phyloP scores from a whole-genome alignment of 2,888 invertebrate genomes.

The Sarcophaga carnaria region DNA sequence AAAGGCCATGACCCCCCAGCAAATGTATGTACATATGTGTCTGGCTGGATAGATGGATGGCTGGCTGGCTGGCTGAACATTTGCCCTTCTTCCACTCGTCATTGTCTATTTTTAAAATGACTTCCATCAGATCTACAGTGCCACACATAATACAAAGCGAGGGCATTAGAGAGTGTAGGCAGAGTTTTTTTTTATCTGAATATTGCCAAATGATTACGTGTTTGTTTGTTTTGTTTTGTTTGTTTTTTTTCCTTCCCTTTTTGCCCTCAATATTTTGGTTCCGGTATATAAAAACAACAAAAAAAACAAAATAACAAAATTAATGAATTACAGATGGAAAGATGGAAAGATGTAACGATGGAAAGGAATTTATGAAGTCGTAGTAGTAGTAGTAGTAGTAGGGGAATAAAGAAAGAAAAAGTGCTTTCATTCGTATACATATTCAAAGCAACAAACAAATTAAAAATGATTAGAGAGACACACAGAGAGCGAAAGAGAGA shows the following conservation, averaged over 20 bases:
- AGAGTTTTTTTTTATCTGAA: slow-evolving; percentile 52
- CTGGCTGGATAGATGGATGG: not conserved
- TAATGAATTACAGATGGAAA: not conserved
- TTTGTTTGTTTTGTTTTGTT: not conserved
- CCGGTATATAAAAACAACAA: slow-evolving; percentile 41
- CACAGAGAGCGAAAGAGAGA: not conserved
- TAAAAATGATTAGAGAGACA: not conserved
- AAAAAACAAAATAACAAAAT: not conserved
- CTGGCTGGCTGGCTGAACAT: not conserved
- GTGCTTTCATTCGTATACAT: not conserved
- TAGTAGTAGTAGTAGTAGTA: too few relatives aligned
- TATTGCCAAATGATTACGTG: slow-evolving; percentile 52
- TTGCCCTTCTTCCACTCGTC: not conserved
- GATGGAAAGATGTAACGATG: not conserved
- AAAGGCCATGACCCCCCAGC: too few relatives aligned
- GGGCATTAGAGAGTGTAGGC: slow-evolving; percentile 24
- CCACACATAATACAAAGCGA: too few relatives aligned
- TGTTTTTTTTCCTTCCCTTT: slow-evolving; percentile 21
- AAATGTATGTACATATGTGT: not conserved
- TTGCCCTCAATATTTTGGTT: slow-evolving; percentile 65
- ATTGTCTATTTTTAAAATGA: slow-evolving; percentile 46
- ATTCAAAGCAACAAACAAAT: slow-evolving; percentile 5
- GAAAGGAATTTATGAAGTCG: not conserved
- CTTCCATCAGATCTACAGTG: not conserved
- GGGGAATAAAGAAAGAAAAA: not conserved